phyloP scores from a whole-genome alignment of 2,888 invertebrate species.

The Ischnura elegans region DNA sequence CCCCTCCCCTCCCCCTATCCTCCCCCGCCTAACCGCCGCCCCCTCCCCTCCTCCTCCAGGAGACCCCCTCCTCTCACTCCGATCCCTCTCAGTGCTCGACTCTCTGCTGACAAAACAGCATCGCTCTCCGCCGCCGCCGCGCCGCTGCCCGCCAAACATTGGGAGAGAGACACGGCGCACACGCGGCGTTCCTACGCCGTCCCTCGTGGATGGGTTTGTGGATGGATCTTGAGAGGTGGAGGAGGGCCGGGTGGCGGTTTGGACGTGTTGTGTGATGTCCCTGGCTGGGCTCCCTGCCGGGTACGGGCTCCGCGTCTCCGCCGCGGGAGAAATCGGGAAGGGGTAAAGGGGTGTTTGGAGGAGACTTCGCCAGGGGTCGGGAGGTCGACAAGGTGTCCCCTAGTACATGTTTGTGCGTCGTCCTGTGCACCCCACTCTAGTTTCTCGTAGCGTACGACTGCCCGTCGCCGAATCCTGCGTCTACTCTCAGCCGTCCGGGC shows the following conservation, averaged over 20 bases:
- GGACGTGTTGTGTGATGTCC: not conserved
- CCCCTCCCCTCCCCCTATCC: not conserved
- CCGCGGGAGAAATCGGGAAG: not conserved
- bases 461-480: constrained; percentile 34
- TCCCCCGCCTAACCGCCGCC: not conserved
- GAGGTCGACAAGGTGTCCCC: not conserved
- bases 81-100: constrained; percentile 46
- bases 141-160: not conserved
- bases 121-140: not conserved
- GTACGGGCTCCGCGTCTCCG: not conserved
- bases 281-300: not conserved
- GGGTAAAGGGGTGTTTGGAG: not conserved
- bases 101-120: constrained; percentile 66
- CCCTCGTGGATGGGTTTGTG: not conserved
- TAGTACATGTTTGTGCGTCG: not conserved
- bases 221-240: not conserved
- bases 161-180: not conserved
- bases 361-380: not conserved
- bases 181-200: not conserved
- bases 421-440: not conserved
- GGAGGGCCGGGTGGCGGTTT: not conserved
- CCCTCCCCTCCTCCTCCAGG: not conserved
- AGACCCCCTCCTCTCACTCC: not conserved
- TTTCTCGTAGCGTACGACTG: not conserved
- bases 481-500: not conserved